These are phyloP conservation scores for Mesitornis unicolor DNA, from an alignment of 2,113 vertebrate genomes.

Conservation along the genomic window DNA sequence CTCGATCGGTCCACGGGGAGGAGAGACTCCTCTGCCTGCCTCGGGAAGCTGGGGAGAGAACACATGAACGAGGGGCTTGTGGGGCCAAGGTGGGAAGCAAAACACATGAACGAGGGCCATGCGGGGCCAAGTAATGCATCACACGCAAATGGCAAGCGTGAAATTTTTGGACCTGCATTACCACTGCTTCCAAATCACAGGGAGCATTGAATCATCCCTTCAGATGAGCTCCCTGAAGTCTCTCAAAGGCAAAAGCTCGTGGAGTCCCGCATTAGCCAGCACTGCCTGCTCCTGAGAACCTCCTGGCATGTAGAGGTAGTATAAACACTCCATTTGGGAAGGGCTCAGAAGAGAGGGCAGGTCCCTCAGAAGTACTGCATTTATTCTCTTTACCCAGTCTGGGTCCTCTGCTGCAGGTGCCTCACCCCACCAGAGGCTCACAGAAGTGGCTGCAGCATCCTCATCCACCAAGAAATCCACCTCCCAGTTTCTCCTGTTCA, in stretches of 20 bases:
- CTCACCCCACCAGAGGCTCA: neutral
- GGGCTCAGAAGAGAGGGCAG: neutral
- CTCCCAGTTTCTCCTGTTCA: neutral
- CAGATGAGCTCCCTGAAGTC: neutral
- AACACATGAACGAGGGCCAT: fast-evolving
- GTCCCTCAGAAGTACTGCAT: neutral
- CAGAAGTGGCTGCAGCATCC: neutral
- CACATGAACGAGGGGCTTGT: fast-evolving
- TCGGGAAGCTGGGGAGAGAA: neutral
- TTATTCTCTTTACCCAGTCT: neutral
- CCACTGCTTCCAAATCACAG: neutral
- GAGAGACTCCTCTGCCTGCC: neutral
- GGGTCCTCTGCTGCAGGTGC: neutral
- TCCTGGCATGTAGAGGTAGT: neutral
- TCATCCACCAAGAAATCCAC: neutral
- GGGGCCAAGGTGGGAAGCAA: neutral
- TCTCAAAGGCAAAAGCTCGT: neutral
- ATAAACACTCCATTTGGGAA: neutral
- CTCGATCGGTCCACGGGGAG: neutral
- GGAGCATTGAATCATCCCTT: slow-evolving; percentile 21
- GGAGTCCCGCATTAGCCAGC: neutral
- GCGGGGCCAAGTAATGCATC: neutral
- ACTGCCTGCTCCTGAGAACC: slow-evolving; percentile 20
- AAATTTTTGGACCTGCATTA: neutral
- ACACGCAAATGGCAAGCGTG: neutral